phyloP scores from a whole-genome alignment of 2,888 invertebrate genomes.

The Fragum fragum region DNA sequence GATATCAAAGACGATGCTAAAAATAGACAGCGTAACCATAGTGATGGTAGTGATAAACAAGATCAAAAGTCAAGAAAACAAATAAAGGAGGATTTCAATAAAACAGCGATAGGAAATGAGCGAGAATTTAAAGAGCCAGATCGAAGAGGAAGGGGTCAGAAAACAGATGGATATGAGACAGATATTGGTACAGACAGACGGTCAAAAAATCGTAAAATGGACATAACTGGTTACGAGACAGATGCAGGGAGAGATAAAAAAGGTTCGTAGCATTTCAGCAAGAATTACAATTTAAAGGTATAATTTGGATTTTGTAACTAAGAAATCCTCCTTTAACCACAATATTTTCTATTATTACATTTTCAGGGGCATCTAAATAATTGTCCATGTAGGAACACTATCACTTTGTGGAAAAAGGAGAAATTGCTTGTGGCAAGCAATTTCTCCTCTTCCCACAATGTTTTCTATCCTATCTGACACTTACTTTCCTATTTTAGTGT shows the following conservation, averaged over 20 bases:
- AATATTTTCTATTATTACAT: too few species aligned
- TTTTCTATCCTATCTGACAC: too few species aligned
- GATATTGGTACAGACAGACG: conserved; percentile 9
- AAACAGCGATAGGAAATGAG: background rate
- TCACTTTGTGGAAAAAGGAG: too few species aligned
- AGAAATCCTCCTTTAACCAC: too few species aligned
- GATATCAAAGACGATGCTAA: background rate
- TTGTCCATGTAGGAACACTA: too few species aligned
- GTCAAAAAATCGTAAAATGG: background rate
- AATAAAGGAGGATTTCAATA: background rate
- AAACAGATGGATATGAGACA: conserved; percentile 12
- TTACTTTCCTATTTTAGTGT: too few species aligned
- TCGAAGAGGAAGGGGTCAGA: background rate
- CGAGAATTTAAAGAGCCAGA: background rate
- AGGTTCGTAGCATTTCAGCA: background rate
- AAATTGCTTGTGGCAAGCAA: too few species aligned
- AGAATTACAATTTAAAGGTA: too few species aligned
- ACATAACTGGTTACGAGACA: background rate
- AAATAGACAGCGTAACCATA: conserved; percentile 19
- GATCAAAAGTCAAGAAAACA: background rate
- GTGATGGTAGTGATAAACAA: conserved; percentile 16
- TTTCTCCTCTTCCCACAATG: too few species aligned
- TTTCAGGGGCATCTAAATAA: too few species aligned
- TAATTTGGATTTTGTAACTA: too few species aligned
- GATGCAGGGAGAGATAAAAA: conserved; percentile 2